Evolutionary conservation across 2,797 vertebrate species (phyloP), one percentile per base, ranked within the genome.

Genomic region (Leucoraja ocellata): DNA sequence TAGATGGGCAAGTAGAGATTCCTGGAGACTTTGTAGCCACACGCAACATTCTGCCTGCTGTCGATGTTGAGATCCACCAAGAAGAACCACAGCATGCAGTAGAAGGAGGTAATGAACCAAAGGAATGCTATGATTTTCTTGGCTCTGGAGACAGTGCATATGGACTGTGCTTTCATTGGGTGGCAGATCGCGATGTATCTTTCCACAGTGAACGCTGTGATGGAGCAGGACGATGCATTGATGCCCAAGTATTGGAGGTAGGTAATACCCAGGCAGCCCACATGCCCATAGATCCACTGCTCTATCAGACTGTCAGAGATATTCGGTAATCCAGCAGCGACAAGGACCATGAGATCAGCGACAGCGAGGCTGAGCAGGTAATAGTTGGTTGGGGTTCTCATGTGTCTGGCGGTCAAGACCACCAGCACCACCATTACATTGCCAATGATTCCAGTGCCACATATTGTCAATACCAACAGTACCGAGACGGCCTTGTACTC

Each of bases 231-330:
- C 0, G 97, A 98, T n/a, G 96, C 97, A 0, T 96, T 97, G 94
- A 98, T 98, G 93, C 97, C 98, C 95, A 98, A 95, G 94, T 97
- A 97, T 95, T 97, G 96, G 61, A 98, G 96, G 95, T 97, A 97
- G 94, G 97, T 97, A 95, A 98, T 98, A 23, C 96, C 96, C 91
- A 97, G 95, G 92, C 97, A 97, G 54, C 97, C 96, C 0, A 95
- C 95, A 0, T 97, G 96, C 10, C 97, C 97, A 0, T 96, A 98
- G 65, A 97, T 94, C 97, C 97, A 97, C 0, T 95, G 96, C 14
- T 97, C 97, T 0, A 95, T 96, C 95, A 98, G 94, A 93, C 97
- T 98, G 93, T 97, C 96, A 0, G 97, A 96, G 91, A 98, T 94
- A 13, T 97, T 97, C 90, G 97, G 97, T 93, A 98, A 94, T 36